phyloP scores from a whole-genome alignment of 2,113 vertebrate species.

The Carassius carassius region DNA sequence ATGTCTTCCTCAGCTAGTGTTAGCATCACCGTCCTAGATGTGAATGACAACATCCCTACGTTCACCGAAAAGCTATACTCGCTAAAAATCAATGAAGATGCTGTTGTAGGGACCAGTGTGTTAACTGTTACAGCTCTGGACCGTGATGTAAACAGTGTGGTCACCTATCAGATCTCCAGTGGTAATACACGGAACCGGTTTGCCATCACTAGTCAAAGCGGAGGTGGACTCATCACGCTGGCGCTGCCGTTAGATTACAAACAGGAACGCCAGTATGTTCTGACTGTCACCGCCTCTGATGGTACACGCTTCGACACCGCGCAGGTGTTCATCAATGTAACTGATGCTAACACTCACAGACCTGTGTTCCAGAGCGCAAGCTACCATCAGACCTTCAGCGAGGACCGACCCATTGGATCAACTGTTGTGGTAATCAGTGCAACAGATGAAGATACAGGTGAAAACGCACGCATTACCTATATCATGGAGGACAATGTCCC shows the following conservation, averaged over 20 bases:
- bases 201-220: constrained; percentile 94
- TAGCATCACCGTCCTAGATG: constrained; percentile 89
- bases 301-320: constrained; percentile 88
- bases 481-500: constrained; percentile 90
- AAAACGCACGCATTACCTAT: constrained; percentile 94
- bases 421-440: constrained; percentile 87
- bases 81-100: constrained; percentile 92
- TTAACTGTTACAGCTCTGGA: constrained; percentile 88
- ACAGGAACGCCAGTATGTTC: constrained; percentile 92
- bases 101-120: constrained; percentile 89
- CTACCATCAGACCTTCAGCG: constrained; percentile 85
- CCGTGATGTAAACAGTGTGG: constrained; percentile 90
- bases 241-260: constrained; percentile 96
- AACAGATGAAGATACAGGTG: constrained; percentile 92
- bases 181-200: constrained; percentile 97
- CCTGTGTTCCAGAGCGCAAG: constrained; percentile 94
- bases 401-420: constrained; percentile 88
- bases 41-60: constrained; percentile 91
- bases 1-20: constrained; percentile 95
- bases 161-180: constrained; percentile 95
- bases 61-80: constrained; percentile 90
- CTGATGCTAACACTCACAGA: constrained; percentile 94
- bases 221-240: constrained; percentile 89
- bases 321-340: constrained; percentile 94
- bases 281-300: constrained; percentile 90